phyloP scores from a whole-genome alignment of 2,888 invertebrate species.

The Drosophila incognita region DNA sequence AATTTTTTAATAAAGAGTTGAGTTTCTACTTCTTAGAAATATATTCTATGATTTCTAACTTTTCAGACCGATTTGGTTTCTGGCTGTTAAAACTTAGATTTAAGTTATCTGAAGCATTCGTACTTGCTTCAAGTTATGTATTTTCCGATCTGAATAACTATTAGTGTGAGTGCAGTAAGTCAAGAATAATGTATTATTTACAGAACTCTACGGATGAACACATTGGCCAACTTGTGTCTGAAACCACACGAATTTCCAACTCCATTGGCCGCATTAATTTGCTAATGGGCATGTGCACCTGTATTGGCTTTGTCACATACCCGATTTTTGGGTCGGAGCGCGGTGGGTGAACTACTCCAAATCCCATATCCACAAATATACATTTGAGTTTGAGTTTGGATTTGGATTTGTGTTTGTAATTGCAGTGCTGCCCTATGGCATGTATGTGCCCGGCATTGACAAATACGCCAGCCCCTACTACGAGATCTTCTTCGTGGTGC shows the following conservation, averaged over 20 bases:
- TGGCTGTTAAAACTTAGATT: no score
- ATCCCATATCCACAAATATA: constrained; percentile 1
- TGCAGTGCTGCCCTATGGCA: constrained; percentile 77
- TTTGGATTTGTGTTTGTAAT: constrained; percentile 11
- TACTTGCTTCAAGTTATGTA: background rate
- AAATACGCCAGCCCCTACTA: constrained; percentile 71
- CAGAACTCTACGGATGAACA: constrained; percentile 55
- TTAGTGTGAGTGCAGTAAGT: background rate
- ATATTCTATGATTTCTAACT: background rate
- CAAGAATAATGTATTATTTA: background rate
- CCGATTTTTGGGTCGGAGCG: constrained; percentile 72
- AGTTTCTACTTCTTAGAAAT: background rate
- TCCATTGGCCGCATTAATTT: constrained; percentile 72
- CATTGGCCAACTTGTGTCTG: constrained; percentile 50
- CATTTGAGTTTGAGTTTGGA: background rate
- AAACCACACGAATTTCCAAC: constrained; percentile 58
- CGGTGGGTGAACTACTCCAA: constrained; percentile 45
- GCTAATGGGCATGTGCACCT: constrained; percentile 70
- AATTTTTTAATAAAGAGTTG: accelerated
- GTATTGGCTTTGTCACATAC: constrained; percentile 73
- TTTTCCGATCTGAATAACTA: background rate
- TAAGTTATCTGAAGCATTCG: no score
- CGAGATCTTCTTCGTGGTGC: constrained; percentile 71
- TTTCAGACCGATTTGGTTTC: background rate
- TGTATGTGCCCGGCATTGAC: constrained; percentile 72